A percentile compares a stretch with the other conserved stretches of the same genome.
Conservation (phyloP, 2,113 vertebrate species). For the Neodon shergylaensis region DNA sequence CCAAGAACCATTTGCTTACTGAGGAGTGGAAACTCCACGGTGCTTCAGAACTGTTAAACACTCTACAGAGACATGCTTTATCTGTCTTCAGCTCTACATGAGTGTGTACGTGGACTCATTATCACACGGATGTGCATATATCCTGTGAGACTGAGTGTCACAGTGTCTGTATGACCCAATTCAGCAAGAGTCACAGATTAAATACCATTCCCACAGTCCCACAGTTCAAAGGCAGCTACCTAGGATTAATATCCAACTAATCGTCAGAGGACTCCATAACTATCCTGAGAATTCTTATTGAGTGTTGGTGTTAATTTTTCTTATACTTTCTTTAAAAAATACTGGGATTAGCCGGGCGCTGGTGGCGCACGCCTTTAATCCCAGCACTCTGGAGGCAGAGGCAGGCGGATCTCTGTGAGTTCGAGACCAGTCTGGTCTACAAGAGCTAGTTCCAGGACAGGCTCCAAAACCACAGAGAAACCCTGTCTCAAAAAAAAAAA, state of each 20-base stretch:
- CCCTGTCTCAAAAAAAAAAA: no score
- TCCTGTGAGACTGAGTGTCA: not conserved
- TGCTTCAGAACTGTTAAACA: not conserved
- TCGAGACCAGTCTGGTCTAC: no score
- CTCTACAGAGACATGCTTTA: not conserved
- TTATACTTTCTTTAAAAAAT: constrained; percentile 40
- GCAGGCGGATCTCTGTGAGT: no score
- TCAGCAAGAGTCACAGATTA: not conserved
- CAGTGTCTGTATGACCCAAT: not conserved
- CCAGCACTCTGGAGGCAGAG: no score
- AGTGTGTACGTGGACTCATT: not conserved
- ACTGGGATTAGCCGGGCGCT: no score
- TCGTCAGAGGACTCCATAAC: not conserved
- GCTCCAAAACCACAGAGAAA: no score
- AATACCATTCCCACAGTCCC: not conserved
- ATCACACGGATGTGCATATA: not conserved
- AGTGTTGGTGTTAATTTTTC: not conserved
- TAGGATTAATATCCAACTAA: not conserved
- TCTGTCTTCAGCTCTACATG: not conserved
- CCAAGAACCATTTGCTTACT: not conserved
- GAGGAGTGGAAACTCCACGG: not conserved
- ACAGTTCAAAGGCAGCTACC: not conserved
- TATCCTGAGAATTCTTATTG: not conserved
- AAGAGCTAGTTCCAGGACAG: no score
- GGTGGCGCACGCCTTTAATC: no score